These are phyloP conservation scores for Trichechus manatus DNA, from an alignment of 2,113 vertebrate species.

Conservation along the genomic window DNA sequence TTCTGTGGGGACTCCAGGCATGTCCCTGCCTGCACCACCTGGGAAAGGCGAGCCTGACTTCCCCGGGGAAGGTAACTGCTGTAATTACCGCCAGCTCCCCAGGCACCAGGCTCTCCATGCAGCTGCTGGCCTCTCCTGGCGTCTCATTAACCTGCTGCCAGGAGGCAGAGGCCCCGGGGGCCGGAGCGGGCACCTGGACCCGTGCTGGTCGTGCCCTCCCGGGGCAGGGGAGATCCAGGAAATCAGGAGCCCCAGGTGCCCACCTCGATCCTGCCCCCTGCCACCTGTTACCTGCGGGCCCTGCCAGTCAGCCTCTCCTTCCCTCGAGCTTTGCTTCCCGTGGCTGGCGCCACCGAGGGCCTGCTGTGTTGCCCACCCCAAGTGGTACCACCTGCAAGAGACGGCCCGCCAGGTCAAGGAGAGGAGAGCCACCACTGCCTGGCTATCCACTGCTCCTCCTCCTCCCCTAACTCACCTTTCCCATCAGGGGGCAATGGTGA, in stretches of 20 bases:
- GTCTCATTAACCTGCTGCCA: conserved; percentile 73
- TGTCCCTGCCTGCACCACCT: conserved; percentile 67
- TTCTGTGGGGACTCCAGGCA: conserved; percentile 50
- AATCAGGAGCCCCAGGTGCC: neutral
- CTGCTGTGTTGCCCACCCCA: conserved; percentile 87
- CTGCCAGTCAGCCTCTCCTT: conserved; percentile 97
- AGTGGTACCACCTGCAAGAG: conserved; percentile 89
- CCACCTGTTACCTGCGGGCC: conserved; percentile 93
- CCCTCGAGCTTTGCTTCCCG: conserved; percentile 94
- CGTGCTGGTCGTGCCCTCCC: neutral
- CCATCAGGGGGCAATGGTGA: conserved; percentile 84
- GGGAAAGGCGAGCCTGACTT: conserved; percentile 66
- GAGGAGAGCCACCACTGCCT: neutral
- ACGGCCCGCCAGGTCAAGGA: conserved; percentile 18
- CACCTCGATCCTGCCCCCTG: neutral
- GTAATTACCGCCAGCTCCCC: conserved; percentile 72
- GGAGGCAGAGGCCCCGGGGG: conserved; percentile 37
- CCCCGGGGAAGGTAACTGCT: conserved; percentile 47
- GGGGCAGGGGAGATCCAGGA: neutral
- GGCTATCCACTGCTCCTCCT: neutral
- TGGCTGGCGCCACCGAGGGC: conserved; percentile 85
- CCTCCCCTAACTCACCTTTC: conserved; percentile 86
- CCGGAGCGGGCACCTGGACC: neutral
- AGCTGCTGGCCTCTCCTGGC: neutral
- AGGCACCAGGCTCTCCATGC: conserved; percentile 36